Conservation (phyloP, 2,888 invertebrate genomes). For the Bembecia ichneumoniformis region DNA sequence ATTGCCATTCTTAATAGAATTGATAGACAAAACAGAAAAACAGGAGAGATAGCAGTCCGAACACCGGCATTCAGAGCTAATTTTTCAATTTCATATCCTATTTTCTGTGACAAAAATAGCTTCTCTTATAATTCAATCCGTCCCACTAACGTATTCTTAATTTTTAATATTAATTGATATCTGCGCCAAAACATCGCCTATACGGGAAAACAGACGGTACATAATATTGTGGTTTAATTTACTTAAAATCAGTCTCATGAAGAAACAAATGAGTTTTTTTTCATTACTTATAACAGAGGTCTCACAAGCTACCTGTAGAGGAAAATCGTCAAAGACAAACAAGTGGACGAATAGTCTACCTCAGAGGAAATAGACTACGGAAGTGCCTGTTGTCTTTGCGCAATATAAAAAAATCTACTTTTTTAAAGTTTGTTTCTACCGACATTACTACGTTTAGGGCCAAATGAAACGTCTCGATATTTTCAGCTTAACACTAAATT, state of each 20-base stretch:
- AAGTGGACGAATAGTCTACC: no score
- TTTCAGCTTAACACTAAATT: conserved; percentile 38
- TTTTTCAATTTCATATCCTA: conserved; percentile 36
- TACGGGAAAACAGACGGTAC: conserved; percentile 12
- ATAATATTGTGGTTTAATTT: conserved; percentile 34
- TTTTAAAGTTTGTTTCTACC: conserved; percentile 22
- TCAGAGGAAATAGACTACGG: no score
- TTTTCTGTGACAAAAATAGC: conserved; percentile 67
- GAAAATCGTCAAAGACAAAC: no score
- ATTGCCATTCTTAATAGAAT: no score
- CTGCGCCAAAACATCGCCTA: conserved; percentile 42
- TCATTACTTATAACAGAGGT: no score
- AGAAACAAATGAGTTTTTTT: conserved; percentile 34
- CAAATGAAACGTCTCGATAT: conserved; percentile 26
- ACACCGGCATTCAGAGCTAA: conserved; percentile 60
- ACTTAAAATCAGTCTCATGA: conserved; percentile 70
- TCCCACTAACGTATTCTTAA: conserved; percentile 43
- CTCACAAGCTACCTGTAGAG: no score
- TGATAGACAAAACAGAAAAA: neutral
- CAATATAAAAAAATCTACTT: conserved; percentile 15
- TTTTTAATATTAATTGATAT: conserved; percentile 54
- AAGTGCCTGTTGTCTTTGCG: no score
- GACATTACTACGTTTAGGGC: conserved; percentile 24
- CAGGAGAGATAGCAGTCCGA: conserved; percentile 27
- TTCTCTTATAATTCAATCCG: conserved; percentile 46